These are phyloP conservation scores for Phaonia tiefii DNA, from an alignment of 2,888 invertebrate genomes.

Conservation along the genomic window DNA sequence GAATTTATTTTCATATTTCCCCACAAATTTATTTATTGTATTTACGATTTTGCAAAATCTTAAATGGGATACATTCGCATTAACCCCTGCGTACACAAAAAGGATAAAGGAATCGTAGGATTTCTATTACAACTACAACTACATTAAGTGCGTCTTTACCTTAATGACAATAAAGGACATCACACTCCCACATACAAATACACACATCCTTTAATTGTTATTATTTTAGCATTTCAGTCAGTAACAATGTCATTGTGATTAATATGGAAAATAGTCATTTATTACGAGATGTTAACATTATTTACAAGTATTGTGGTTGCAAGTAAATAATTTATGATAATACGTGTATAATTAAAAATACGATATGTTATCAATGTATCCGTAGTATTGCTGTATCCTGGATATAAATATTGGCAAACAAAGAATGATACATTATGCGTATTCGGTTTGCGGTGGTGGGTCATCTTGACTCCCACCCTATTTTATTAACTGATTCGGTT, in stretches of 20 bases:
- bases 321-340: neutral
- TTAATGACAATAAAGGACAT: conserved; percentile 46
- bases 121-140: neutral
- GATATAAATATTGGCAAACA: too few species aligned
- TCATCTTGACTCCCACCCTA: too few species aligned
- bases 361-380: too few species aligned
- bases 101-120: neutral
- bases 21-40: conserved; percentile 55
- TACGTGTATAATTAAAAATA: too few species aligned
- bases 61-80: conserved; percentile 28
- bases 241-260: conserved; percentile 35
- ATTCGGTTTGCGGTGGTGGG: too few species aligned
- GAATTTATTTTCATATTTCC: conserved; percentile 60
- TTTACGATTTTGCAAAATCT: conserved; percentile 42
- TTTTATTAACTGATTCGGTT: too few species aligned
- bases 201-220: neutral
- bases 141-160: conserved; percentile 32
- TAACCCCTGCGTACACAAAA: neutral
- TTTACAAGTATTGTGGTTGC: neutral
- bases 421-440: too few species aligned
- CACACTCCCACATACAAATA: conserved; percentile 6
- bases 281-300: neutral
- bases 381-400: too few species aligned
- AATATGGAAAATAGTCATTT: conserved; percentile 24
- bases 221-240: conserved; percentile 28